Conservation (phyloP, 2,888 invertebrate species). For the Mythimna impura region DNA sequence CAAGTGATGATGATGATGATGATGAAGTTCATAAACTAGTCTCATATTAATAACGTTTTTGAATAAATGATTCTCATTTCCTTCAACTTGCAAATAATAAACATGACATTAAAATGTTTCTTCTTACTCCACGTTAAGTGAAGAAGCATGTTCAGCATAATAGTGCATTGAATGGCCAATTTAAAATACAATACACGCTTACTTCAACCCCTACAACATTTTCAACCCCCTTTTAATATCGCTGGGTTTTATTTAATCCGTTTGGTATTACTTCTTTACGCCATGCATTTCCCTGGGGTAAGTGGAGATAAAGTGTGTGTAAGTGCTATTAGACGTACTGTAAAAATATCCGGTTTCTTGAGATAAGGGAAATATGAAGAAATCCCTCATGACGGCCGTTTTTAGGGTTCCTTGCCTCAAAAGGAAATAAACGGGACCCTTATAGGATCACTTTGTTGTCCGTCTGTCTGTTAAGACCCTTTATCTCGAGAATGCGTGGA, state of each 20-base stretch:
- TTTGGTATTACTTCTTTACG: slow-evolving; percentile 35
- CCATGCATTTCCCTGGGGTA: slow-evolving; percentile 22
- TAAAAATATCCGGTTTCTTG: slow-evolving; percentile 30
- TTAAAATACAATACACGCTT: slow-evolving; percentile 36
- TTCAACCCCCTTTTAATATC: slow-evolving; percentile 47
- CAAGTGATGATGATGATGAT: no score
- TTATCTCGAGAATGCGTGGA: no score
- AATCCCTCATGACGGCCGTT: not conserved
- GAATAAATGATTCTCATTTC: not conserved
- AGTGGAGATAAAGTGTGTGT: not conserved
- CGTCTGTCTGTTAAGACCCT: no score
- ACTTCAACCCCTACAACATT: slow-evolving; percentile 25
- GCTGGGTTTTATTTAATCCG: slow-evolving; percentile 40
- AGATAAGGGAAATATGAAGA: no score
- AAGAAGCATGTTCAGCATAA: slow-evolving; percentile 44
- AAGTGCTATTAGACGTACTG: slow-evolving; percentile 2
- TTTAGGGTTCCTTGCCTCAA: not conserved
- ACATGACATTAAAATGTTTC: slow-evolving; percentile 8
- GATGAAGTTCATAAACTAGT: no score
- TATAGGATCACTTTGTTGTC: no score
- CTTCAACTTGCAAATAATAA: slow-evolving; percentile 3
- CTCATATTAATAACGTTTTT: not conserved
- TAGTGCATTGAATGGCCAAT: slow-evolving; percentile 46
- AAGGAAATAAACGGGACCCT: no score
- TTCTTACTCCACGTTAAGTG: slow-evolving; percentile 28